These are phyloP conservation scores for Oscheius onirici DNA, from an alignment of 2,888 invertebrate species.

Conservation along the genomic window DNA sequence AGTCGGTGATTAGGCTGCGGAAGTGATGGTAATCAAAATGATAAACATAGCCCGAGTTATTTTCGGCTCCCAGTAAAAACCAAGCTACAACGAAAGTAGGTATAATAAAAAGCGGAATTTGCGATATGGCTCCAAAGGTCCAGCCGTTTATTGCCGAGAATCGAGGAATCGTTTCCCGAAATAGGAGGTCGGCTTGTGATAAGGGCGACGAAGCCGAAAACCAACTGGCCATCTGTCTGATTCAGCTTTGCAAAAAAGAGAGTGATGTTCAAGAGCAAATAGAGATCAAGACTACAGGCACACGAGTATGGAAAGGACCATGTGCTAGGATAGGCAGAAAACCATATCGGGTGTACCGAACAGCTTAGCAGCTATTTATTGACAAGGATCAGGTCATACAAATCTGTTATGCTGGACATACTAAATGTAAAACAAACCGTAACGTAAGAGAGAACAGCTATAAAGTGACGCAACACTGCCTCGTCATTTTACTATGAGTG, in stretches of 20 bases:
- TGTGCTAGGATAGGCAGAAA: too few relatives aligned
- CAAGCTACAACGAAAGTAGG: background rate
- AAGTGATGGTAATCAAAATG: background rate
- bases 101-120: background rate
- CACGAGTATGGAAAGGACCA: too few relatives aligned
- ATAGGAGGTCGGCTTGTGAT: conserved; percentile 7
- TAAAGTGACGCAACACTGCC: too few relatives aligned
- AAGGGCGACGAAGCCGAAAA: conserved; percentile 11
- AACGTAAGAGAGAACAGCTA: too few relatives aligned
- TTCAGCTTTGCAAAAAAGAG: background rate
- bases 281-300: too few relatives aligned
- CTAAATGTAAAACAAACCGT: too few relatives aligned
- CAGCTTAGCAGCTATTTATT: too few relatives aligned
- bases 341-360: too few relatives aligned
- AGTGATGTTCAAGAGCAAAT: too few relatives aligned
- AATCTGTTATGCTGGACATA: too few relatives aligned
- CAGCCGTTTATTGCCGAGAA: background rate
- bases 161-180: conserved; percentile 6
- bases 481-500: too few relatives aligned
- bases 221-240: conserved; percentile 10
- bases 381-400: too few relatives aligned
- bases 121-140: background rate
- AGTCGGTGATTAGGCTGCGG: background rate
- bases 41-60: background rate
- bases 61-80: background rate